phyloP scores from a whole-genome alignment of 1,140 invertebrate genomes.

The Druon quercuslanigerum region DNA sequence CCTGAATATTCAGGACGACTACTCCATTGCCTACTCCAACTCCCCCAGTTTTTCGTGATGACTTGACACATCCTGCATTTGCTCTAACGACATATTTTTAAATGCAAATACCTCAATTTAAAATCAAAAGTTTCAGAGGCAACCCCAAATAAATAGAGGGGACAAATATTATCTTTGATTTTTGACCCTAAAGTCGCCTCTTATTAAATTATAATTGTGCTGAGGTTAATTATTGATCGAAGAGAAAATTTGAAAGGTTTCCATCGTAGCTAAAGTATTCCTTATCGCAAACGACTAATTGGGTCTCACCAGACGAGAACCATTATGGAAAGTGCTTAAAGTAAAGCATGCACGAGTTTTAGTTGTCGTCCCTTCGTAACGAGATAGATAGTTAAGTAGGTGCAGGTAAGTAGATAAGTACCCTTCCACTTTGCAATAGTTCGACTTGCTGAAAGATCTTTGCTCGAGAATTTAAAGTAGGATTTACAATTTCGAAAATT shows the following conservation, averaged over 20 bases:
- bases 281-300: slow-evolving; percentile 45
- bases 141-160: neutral
- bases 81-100: too few species aligned
- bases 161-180: neutral
- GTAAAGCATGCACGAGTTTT: slow-evolving; percentile 36
- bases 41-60: too few species aligned
- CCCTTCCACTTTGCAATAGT: slow-evolving; percentile 8
- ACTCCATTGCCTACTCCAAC: too few species aligned
- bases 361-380: slow-evolving; percentile 34
- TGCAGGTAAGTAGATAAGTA: slow-evolving; percentile 30
- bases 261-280: slow-evolving; percentile 31
- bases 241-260: slow-evolving; percentile 46
- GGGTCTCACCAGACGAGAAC: slow-evolving; percentile 37
- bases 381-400: slow-evolving; percentile 38
- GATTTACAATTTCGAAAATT: neutral
- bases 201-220: neutral
- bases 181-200: slow-evolving; percentile 22
- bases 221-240: slow-evolving; percentile 21
- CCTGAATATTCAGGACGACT: too few species aligned
- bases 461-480: neutral
- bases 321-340: slow-evolving; percentile 51
- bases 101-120: too few species aligned
- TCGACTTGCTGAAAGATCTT: slow-evolving; percentile 23
- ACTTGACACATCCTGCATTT: too few species aligned
- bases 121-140: too few species aligned